Evolutionary conservation across 2,797 vertebrate species (phyloP), one percentile per base, ranked within the genome.

Genomic region (Schizopygopsis malacanthus): DNA sequence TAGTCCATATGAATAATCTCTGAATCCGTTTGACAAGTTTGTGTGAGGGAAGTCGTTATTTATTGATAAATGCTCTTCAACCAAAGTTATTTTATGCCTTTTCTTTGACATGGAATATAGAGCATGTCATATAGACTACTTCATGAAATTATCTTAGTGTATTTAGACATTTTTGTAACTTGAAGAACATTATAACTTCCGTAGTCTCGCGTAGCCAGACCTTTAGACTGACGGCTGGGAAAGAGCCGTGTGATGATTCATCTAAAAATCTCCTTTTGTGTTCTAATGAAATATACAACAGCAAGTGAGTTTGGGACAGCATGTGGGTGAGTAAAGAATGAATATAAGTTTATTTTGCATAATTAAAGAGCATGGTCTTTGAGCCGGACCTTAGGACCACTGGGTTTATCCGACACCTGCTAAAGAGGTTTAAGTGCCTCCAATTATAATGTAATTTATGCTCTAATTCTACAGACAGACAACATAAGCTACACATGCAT

Each of bases 401-500:
- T 77, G 22, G 11, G 12, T 69, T 33, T 70, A 45, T 70, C 37
- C 7, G 67, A 70, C 47, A 70, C 22, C 16, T n/a, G 47, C 61
- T 50, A 37, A 45, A 43, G 41, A 61, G 85, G 61, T 85, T 54
- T 52, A 82, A 86, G 78, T 85, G 79, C 85, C 80, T 81, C 79
- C n/a, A 4, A 80, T 67, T 88, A 81, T 43, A 72, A 83, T 43
- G 15, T 50, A 0, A 73, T 73, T 81, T 65, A 75, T 28, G 10
- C 41, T 81, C 13, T 16, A 77, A 71, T 87, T 73, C 54, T 87
- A 80, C 76, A 45, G 86, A 39, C 87, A 20, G 87, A 33, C 91
- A 87, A 85, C 81, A 52, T 61, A 39, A 52, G 15, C 79, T 72
- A 90, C 83, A 88, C 89, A 85, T 54, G 67, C 85, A 90, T 79